phyloP scores from a whole-genome alignment of 2,113 vertebrate species.

The Pavo muticus region DNA sequence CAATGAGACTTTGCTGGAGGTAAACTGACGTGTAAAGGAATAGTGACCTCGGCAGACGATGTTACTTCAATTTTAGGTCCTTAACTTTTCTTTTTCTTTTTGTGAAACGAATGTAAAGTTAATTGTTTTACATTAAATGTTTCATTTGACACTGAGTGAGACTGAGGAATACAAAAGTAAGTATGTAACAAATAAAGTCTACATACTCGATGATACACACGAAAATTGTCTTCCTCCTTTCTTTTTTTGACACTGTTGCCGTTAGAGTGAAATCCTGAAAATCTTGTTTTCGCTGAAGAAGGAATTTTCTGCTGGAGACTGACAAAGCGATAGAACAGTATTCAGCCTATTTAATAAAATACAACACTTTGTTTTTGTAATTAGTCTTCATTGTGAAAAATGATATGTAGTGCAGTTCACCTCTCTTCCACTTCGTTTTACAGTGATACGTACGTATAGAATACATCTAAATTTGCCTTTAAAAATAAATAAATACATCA shows the following conservation, averaged over 20 bases:
- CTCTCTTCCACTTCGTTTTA: not conserved
- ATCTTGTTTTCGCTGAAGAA: not conserved
- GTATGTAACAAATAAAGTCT: not conserved
- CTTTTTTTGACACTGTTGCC: not conserved
- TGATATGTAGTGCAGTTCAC: not conserved
- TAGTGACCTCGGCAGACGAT: not conserved
- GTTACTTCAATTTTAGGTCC: not conserved
- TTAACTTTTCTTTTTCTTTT: not conserved
- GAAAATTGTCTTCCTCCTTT: not conserved
- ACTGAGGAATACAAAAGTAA: not conserved
- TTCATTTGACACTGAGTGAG: not conserved
- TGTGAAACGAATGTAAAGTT: too few relatives aligned
- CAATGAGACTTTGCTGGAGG: not conserved
- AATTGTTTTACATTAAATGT: not conserved
- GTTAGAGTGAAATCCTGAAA: not conserved
- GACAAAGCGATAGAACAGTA: not conserved
- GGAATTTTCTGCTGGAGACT: not conserved
- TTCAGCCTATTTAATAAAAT: not conserved
- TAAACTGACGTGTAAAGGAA: not conserved
- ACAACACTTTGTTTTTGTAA: not conserved
- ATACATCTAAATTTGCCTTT: not conserved
- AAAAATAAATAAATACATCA: not conserved
- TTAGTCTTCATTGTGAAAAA: not conserved
- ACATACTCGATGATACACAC: not conserved
- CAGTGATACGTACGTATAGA: not conserved